A percentile compares a stretch with the other conserved stretches of the same genome.
These are phyloP conservation scores for Rhinogobio ventralis DNA, from an alignment of 2,797 vertebrate genomes.

Conservation along the genomic window DNA sequence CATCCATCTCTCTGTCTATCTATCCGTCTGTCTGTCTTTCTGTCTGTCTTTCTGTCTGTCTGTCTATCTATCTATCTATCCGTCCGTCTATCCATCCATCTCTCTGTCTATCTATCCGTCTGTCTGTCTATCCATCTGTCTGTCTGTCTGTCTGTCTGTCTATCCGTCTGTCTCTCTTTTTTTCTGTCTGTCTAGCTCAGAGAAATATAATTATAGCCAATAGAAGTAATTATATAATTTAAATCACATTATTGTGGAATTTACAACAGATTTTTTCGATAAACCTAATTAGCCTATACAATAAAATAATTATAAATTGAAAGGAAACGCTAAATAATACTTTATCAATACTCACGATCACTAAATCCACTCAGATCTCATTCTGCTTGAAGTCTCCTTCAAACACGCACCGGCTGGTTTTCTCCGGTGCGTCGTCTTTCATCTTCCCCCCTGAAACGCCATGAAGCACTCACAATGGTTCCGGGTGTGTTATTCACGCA, in stretches of 20 bases:
- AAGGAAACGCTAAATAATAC: neutral
- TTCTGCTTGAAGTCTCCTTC: constrained; percentile 72
- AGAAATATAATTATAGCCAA: neutral
- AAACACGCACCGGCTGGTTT: constrained; percentile 56
- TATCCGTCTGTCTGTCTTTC: no score
- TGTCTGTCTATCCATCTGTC: no score
- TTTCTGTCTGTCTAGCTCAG: neutral
- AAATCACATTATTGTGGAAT: neutral
- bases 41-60: no score
- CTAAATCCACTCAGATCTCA: neutral
- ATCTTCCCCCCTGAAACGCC: constrained; percentile 49
- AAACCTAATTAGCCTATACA: neutral
- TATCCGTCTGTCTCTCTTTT: accelerated
- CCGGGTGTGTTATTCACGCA: constrained; percentile 46
- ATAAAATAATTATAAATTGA: neutral
- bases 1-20: no score
- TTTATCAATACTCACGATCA: neutral
- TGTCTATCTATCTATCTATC: no score
- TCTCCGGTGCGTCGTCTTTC: constrained; percentile 57
- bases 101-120: no score
- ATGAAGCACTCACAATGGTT: constrained; percentile 45
- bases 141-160: no score
- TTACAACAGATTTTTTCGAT: no score
- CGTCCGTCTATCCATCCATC: no score
- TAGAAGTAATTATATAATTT: neutral